phyloP scores from a whole-genome alignment of 2,888 invertebrate genomes.

The Clivina fossor region DNA sequence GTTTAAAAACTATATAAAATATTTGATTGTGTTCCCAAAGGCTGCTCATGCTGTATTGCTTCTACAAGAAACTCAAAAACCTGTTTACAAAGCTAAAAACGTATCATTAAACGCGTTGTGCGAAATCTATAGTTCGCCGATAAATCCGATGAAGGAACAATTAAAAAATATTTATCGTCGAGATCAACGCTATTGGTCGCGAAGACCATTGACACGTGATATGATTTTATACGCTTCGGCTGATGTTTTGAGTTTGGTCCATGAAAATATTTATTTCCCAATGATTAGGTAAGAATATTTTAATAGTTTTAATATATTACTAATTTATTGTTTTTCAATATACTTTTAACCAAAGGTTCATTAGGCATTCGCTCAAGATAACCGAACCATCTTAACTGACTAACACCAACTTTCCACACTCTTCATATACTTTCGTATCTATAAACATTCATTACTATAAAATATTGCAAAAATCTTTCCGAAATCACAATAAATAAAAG shows the following conservation, averaged over 20 bases:
- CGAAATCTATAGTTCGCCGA: conserved; percentile 82
- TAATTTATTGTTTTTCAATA: conserved; percentile 36
- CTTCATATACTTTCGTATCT: too few species aligned
- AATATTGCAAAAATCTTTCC: too few species aligned
- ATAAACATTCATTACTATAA: too few species aligned
- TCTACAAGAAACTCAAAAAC: conserved; percentile 84
- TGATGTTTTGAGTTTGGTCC: conserved; percentile 83
- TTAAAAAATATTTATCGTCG: conserved; percentile 81
- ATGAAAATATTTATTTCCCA: conserved; percentile 78
- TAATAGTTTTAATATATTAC: neutral
- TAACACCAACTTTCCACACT: too few species aligned
- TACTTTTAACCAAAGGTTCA: neutral
- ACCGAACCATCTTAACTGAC: too few species aligned
- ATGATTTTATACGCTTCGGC: conserved; percentile 91
- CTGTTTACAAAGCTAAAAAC: conserved; percentile 93
- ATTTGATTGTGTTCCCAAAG: conserved; percentile 39
- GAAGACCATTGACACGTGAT: conserved; percentile 83
- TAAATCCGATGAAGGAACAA: conserved; percentile 90
- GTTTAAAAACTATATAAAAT: too few species aligned
- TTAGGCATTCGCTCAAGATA: too few species aligned
- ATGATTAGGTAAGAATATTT: conserved; percentile 59
- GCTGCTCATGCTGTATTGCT: conserved; percentile 87
- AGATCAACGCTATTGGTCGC: conserved; percentile 83
- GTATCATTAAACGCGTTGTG: conserved; percentile 89
- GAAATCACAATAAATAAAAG: too few species aligned